These are phyloP conservation scores for Calliscelio sp. DNA, from an alignment of 2,888 invertebrate species.

Conservation along the genomic window DNA sequence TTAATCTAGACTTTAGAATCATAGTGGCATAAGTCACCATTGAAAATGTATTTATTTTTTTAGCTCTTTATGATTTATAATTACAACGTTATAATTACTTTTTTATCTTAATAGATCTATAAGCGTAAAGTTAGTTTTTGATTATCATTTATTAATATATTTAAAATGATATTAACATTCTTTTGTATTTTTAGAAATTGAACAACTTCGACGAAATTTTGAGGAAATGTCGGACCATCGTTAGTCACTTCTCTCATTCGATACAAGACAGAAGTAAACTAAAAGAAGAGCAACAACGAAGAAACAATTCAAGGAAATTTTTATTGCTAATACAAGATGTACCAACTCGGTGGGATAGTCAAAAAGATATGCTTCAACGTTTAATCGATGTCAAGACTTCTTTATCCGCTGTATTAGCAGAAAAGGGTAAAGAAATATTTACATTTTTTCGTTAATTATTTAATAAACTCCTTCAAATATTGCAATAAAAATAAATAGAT, in stretches of 20 bases:
- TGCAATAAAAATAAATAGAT: too few relatives aligned
- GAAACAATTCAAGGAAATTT: not conserved
- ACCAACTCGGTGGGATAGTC: slow-evolving; percentile 11
- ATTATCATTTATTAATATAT: not conserved
- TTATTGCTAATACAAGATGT: slow-evolving; percentile 8
- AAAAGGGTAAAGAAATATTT: not conserved
- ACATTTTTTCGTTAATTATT: too few relatives aligned
- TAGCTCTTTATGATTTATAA: too few relatives aligned
- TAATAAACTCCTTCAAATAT: too few relatives aligned
- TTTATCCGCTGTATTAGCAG: not conserved
- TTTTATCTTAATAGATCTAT: too few relatives aligned
- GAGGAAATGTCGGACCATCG: slow-evolving; percentile 4
- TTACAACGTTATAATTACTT: too few relatives aligned
- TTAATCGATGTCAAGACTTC: not conserved
- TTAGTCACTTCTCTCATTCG: not conserved
- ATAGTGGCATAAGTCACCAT: too few relatives aligned
- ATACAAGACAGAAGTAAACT: not conserved
- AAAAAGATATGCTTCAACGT: slow-evolving; percentile 5
- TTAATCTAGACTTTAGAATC: too few relatives aligned
- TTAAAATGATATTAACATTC: too few relatives aligned
- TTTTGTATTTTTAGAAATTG: not conserved
- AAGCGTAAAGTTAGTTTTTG: too few relatives aligned
- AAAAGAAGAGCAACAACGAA: not conserved
- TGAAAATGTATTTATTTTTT: too few relatives aligned
- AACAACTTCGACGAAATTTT: not conserved